Base-by-base conservation (phyloP, 2,797 vertebrate species). In the Protonibea diacanthus region DNA sequence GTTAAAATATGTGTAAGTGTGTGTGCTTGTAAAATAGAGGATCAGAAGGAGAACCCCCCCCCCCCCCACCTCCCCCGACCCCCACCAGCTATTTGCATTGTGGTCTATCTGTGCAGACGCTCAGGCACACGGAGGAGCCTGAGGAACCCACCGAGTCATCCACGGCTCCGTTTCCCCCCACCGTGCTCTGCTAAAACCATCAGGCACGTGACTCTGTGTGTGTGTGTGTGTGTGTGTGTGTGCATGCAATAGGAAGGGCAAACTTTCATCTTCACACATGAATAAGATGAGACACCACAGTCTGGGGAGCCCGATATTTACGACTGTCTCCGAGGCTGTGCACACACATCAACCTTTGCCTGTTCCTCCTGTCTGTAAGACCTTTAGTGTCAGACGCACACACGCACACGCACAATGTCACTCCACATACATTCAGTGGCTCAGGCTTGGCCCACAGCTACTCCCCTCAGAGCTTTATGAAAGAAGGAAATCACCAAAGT, bases 401-500 rank as follows among this genome's bases (percentile, higher is more conserved):
- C 64, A 79, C 74, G 61, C 65, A 80, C 74, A 64, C 29, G 71
- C 56, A 72, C 62, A 58, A 73, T 79, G 80, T 86, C 81, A 45
- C 40, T 83, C 79, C 77, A 83, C 78, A 88, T 89, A 82, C 78
- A 88, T 89, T 71, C 84, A 89, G 77, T 0, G 71, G 71, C 71
- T 73, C 55, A 20, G 70, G 60, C 59, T 62, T 52, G 81, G 78
- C 86, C 80, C 79, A 18, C 67, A 78, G 74, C 78, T 64, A 25
- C 82, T 83, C 70, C 75, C 80, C 58, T 82, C 68, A 60, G 71
- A 87, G 82, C 67, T 86, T 68, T 73, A 88, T 88, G 82, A 93
- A 92, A 93, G 84, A 89, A 83, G 85, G 85, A 89, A 93, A 93
- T 87, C 91, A 93, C 91, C 91, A 92, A 93, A 93, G 93, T 73